Percentiles rank a stretch among this genome's conserved stretches.
These are phyloP conservation scores for Eira barbara DNA, from an alignment of 2,113 vertebrate genomes.

Conservation along the genomic window DNA sequence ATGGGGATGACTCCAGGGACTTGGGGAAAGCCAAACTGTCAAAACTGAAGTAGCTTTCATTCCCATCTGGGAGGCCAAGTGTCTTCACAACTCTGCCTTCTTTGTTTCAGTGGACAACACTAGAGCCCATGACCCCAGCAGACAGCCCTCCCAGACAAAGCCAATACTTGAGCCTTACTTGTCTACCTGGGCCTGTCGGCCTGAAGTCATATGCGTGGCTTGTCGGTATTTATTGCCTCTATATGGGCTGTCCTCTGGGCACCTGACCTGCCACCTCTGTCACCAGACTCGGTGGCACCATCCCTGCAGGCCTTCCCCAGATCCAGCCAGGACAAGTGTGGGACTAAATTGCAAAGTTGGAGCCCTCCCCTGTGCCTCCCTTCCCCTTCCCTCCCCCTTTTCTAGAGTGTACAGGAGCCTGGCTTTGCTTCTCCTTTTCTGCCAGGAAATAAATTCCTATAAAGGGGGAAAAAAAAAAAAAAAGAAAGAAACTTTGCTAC, in stretches of 20 bases:
- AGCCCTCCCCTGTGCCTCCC: conserved; percentile 73
- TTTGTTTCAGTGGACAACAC: background rate
- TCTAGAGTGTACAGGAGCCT: conserved; percentile 75
- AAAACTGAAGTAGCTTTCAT: conserved; percentile 26
- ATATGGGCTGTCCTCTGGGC: conserved; percentile 48
- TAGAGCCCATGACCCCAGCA: background rate
- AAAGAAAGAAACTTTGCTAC: background rate
- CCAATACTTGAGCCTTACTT: conserved; percentile 78
- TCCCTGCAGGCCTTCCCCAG: conserved; percentile 44
- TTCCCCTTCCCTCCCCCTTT: background rate
- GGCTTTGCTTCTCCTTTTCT: conserved; percentile 82
- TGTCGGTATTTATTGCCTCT: conserved; percentile 83
- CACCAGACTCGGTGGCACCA: background rate
- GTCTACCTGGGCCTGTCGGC: conserved; percentile 67
- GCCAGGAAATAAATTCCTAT: conserved; percentile 84
- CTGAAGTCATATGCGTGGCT: conserved; percentile 76
- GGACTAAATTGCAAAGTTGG: conserved; percentile 81
- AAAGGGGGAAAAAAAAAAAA: background rate
- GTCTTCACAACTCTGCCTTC: background rate
- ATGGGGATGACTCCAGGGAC: background rate
- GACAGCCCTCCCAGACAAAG: conserved; percentile 63
- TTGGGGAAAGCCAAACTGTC: conserved; percentile 54
- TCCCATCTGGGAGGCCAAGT: conserved; percentile 49
- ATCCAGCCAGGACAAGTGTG: conserved; percentile 57
- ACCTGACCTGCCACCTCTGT: background rate